Evolutionary conservation across 2,113 vertebrate species (phyloP).

Genomic region (Chionis minor): DNA sequence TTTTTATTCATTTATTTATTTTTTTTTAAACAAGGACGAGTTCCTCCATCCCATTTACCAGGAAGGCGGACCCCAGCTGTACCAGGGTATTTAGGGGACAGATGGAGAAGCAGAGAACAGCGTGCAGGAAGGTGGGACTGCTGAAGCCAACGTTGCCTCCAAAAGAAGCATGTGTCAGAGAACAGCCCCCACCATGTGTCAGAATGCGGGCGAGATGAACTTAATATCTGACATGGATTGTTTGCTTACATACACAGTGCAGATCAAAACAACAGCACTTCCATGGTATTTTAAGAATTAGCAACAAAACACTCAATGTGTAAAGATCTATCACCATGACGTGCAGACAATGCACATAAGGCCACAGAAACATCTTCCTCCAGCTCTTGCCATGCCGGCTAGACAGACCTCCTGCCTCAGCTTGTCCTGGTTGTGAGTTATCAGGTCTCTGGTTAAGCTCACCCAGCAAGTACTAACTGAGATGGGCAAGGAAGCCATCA

Average conservation of each 20-base stretch:
- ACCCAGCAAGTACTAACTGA: background rate
- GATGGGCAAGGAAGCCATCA: background rate
- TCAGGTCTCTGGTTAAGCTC: background rate
- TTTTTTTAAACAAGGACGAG: background rate
- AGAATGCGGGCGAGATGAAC: background rate
- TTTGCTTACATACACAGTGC: accelerated
- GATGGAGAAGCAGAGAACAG: background rate
- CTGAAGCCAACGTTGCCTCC: background rate
- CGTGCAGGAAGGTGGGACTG: background rate
- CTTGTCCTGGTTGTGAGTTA: background rate
- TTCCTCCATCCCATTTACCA: background rate
- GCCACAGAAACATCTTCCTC: background rate
- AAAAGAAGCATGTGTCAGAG: background rate
- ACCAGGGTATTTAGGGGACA: background rate
- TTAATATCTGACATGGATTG: background rate
- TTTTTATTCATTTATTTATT: background rate
- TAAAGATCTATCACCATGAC: background rate
- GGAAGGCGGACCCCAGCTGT: background rate
- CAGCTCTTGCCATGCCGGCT: background rate
- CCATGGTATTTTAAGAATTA: accelerated
- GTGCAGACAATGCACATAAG: background rate
- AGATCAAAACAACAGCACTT: background rate
- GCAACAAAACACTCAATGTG: background rate
- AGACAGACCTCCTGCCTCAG: background rate
- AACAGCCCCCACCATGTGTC: background rate